Percentiles rank a stretch among this genome's conserved stretches.
phyloP scores from a whole-genome alignment of 2,797 vertebrate species.

The Hypotaenidia philippensis region DNA sequence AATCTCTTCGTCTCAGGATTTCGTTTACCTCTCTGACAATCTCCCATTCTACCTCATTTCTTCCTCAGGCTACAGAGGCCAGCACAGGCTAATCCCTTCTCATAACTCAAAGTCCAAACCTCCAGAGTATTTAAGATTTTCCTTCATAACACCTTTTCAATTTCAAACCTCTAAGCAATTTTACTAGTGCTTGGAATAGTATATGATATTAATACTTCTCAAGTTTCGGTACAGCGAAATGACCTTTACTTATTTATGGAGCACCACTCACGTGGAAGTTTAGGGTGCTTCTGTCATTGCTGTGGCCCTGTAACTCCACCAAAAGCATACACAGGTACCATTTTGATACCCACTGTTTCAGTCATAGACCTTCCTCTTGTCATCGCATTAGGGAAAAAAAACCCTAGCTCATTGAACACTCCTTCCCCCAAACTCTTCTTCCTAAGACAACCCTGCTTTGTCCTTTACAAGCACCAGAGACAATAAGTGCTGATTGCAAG shows the following conservation, averaged over 20 bases:
- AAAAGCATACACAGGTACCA: neutral
- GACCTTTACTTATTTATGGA: neutral
- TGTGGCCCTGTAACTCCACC: neutral
- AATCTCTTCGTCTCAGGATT: conserved; percentile 26
- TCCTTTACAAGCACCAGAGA: conserved; percentile 26
- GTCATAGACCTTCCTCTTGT: neutral
- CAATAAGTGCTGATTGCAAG: conserved; percentile 66
- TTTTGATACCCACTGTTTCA: neutral
- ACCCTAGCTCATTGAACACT: neutral
- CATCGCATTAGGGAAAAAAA: neutral
- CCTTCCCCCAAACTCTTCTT: neutral
- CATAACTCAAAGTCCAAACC: conserved; percentile 20
- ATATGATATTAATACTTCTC: neutral
- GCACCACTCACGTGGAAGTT: neutral
- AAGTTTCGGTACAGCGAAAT: neutral
- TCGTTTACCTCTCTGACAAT: neutral
- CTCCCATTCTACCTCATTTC: conserved; percentile 36
- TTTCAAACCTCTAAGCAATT: conserved; percentile 24
- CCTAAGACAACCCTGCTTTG: conserved; percentile 12
- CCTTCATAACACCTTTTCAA: conserved; percentile 27
- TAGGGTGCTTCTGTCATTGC: neutral
- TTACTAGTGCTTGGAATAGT: neutral
- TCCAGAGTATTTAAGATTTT: conserved; percentile 21
- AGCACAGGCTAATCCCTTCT: conserved; percentile 44
- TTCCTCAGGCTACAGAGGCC: conserved; percentile 2